phyloP scores from a whole-genome alignment of 1,140 invertebrate genomes.

The Drosophila obscura region DNA sequence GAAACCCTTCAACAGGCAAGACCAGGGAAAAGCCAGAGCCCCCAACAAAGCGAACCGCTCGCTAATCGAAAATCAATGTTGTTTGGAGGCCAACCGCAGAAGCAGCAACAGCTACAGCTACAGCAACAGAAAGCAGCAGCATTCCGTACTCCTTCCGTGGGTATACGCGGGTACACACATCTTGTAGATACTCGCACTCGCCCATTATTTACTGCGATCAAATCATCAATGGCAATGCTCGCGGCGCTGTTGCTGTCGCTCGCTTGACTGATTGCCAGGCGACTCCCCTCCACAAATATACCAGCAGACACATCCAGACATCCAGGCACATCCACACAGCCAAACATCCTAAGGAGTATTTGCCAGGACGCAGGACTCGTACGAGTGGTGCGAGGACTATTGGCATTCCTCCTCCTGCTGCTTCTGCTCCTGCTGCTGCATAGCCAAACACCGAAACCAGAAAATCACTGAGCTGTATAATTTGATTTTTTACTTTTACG shows the following conservation, averaged over 20 bases:
- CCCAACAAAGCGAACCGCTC: conserved; percentile 25
- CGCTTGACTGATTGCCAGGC: conserved; percentile 67
- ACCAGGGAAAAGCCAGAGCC: neutral
- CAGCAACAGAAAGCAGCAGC: neutral
- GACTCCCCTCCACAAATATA: conserved; percentile 6
- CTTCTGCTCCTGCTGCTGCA: too few relatives aligned
- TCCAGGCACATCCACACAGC: neutral
- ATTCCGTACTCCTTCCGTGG: conserved; percentile 13
- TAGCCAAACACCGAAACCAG: conserved; percentile 63
- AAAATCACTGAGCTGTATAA: conserved; percentile 76
- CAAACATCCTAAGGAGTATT: conserved; percentile 10
- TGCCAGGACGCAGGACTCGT: conserved; percentile 12
- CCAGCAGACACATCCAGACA: neutral
- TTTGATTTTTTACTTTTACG: conserved; percentile 66
- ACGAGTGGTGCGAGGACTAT: neutral
- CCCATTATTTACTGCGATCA: conserved; percentile 71
- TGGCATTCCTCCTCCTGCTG: too few relatives aligned
- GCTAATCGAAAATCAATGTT: conserved; percentile 79
- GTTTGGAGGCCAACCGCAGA: conserved; percentile 35
- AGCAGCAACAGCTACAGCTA: neutral
- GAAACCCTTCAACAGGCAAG: conserved; percentile 51
- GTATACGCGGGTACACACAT: conserved; percentile 49
- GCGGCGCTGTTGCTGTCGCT: conserved; percentile 48
- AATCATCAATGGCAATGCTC: conserved; percentile 66
- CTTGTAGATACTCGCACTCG: conserved; percentile 44